Evolutionary conservation across 2,888 invertebrate genomes (phyloP).

Genomic region (Trissonchulus latispiculum): DNA sequence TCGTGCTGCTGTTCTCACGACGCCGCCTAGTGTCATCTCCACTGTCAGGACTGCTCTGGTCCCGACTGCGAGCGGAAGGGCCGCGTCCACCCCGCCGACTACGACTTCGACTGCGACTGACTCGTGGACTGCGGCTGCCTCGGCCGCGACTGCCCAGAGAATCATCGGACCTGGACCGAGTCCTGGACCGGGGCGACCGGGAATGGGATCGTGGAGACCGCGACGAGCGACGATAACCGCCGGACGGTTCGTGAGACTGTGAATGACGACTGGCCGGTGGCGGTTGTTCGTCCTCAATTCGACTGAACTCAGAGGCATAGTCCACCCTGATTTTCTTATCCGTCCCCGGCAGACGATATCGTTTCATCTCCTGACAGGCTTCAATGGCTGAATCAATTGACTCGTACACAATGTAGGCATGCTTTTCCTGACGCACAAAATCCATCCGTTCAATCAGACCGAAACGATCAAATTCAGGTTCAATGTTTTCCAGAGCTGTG

Average conservation of each 20-base stretch:
- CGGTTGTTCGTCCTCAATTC: background rate
- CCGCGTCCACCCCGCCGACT: background rate
- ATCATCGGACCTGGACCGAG: background rate
- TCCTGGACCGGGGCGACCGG: background rate
- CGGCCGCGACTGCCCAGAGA: background rate
- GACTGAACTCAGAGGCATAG: background rate
- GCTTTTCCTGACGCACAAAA: slow-evolving; percentile 79
- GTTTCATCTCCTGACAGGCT: slow-evolving; percentile 56
- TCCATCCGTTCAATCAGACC: slow-evolving; percentile 96
- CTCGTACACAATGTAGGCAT: slow-evolving; percentile 89
- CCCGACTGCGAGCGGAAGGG: background rate
- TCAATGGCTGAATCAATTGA: slow-evolving; percentile 92
- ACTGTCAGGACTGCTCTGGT: no score
- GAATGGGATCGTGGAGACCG: background rate
- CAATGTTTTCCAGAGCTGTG: slow-evolving; percentile 83
- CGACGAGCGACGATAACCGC: no score
- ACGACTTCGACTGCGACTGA: background rate
- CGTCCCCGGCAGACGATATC: background rate
- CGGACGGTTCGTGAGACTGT: no score
- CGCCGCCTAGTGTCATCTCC: no score
- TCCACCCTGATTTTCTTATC: background rate
- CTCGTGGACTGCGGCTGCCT: background rate
- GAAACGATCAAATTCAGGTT: slow-evolving; percentile 92
- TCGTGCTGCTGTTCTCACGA: background rate
- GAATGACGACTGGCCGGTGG: no score